phyloP scores from a whole-genome alignment of 2,888 invertebrate genomes.

The Pegoplata infirma region DNA sequence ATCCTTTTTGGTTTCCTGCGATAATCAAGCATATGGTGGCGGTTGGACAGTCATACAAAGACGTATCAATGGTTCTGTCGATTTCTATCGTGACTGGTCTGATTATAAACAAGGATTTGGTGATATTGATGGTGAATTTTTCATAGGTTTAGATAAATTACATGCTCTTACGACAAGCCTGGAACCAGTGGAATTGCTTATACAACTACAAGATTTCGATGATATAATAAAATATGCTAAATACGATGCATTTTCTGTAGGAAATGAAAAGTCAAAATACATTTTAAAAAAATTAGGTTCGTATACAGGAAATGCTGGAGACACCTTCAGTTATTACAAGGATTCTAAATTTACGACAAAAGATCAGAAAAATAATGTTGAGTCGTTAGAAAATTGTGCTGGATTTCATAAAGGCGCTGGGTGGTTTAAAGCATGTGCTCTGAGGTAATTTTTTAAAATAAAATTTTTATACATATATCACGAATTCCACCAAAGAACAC shows the following conservation, averaged over 20 bases:
- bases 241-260: constrained; percentile 14
- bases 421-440: constrained; percentile 4
- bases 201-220: constrained; percentile 7
- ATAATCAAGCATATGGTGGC: constrained; percentile 1
- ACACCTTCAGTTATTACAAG: constrained; percentile 3
- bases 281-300: not conserved
- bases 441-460: constrained; percentile 5
- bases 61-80: constrained; percentile 31
- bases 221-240: constrained; percentile 15
- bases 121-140: constrained; percentile 16
- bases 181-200: constrained; percentile 9
- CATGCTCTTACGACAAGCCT: constrained; percentile 5
- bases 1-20: constrained; percentile 17
- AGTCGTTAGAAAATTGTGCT: not conserved
- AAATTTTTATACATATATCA: not conserved
- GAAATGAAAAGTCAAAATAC: constrained; percentile 8
- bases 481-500: no score
- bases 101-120: constrained; percentile 39
- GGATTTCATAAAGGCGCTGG: not conserved
- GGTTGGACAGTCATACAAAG: constrained; percentile 30
- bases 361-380: constrained; percentile 10
- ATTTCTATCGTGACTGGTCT: no score
- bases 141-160: constrained; percentile 31
- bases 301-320: constrained; percentile 13
- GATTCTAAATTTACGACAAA: constrained; percentile 4